These are phyloP conservation scores for Boloria selene DNA, from an alignment of 2,888 invertebrate species.

Conservation along the genomic window DNA sequence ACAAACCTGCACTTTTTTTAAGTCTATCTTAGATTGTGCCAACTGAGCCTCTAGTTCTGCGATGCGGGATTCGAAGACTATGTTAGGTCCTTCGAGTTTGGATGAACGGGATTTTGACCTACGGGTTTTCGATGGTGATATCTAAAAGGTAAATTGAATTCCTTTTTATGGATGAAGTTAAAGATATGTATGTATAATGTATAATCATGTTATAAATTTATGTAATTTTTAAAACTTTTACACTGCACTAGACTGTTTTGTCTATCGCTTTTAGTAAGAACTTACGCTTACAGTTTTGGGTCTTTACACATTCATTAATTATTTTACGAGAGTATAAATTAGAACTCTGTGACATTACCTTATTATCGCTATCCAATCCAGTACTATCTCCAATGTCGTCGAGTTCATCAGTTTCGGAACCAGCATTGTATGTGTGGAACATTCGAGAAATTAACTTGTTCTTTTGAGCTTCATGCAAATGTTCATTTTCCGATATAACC, in stretches of 20 bases:
- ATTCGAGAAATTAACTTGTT: constrained; percentile 85
- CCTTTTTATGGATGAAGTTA: no score
- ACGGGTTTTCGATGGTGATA: constrained; percentile 63
- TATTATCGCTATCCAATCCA: constrained; percentile 74
- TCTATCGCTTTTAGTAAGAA: no score
- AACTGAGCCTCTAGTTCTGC: constrained; percentile 92
- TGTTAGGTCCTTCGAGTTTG: constrained; percentile 88
- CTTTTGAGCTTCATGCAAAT: constrained; percentile 89
- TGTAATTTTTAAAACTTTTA: no score
- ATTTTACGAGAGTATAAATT: no score
- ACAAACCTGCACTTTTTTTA: constrained; percentile 85
- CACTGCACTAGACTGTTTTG: no score
- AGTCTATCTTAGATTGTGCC: constrained; percentile 88
- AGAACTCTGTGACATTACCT: constrained; percentile 50
- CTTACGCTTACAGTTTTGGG: no score
- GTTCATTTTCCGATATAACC: constrained; percentile 92
- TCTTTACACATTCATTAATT: no score
- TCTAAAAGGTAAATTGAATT: constrained; percentile 44
- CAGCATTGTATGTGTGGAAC: constrained; percentile 80
- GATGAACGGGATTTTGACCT: constrained; percentile 59
- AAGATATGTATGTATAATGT: no score
- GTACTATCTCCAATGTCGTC: constrained; percentile 75
- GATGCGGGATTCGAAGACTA: constrained; percentile 92
- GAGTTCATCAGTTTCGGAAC: constrained; percentile 74
- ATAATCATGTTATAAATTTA: no score